These are phyloP conservation scores for Falco columbarius DNA, from an alignment of 2,797 vertebrate genomes.

Conservation along the genomic window DNA sequence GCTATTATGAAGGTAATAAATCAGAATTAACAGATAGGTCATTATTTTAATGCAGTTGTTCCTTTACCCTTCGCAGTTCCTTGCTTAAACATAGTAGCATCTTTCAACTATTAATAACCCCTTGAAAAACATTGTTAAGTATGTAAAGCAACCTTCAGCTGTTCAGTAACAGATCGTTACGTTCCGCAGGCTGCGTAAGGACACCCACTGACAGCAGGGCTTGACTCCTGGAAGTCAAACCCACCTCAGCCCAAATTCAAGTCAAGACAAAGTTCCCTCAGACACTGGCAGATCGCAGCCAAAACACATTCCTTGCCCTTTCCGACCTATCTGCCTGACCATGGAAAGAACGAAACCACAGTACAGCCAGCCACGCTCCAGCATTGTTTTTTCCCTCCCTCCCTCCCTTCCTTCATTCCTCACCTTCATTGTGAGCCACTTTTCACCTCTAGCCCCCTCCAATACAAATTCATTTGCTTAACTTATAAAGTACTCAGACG, in stretches of 20 bases:
- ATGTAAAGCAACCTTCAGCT: neutral
- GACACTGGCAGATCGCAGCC: neutral
- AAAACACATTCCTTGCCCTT: neutral
- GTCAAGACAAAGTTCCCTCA: neutral
- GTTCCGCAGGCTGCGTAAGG: neutral
- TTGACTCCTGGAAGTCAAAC: neutral
- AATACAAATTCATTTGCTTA: neutral
- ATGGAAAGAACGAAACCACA: neutral
- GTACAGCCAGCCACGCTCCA: neutral
- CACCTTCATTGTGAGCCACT: neutral
- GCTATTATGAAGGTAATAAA: neutral
- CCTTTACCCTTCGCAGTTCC: neutral
- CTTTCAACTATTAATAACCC: neutral
- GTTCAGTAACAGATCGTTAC: neutral
- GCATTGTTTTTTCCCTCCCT: too few species aligned
- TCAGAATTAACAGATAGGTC: conserved; percentile 24
- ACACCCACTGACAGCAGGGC: neutral
- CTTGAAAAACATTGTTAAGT: neutral
- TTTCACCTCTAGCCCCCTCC: neutral
- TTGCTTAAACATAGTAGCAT: neutral
- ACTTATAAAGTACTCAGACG: neutral
- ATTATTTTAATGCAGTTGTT: neutral
- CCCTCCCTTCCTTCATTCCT: neutral
- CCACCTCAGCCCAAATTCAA: neutral
- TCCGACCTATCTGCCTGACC: neutral